A percentile compares a stretch with the other conserved stretches of the same genome.
phyloP scores from a whole-genome alignment of 35 echinoderm and acorn worm genomes.

The Stichopus chloronotus region DNA sequence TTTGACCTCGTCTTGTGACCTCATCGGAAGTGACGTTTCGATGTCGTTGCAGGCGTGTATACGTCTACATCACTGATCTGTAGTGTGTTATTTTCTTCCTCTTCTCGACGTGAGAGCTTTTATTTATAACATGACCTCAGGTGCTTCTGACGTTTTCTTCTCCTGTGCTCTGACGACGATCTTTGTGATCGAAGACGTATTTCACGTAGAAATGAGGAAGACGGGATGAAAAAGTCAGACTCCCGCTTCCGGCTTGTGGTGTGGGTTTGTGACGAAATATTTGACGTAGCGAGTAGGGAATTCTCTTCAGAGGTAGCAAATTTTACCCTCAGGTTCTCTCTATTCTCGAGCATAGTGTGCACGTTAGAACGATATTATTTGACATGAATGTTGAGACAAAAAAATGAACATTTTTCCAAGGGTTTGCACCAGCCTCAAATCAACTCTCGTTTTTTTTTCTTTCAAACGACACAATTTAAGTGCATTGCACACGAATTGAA shows the following conservation, averaged over 20 bases:
- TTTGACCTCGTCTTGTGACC: background rate
- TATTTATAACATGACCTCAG: background rate
- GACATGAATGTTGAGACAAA: too few relatives aligned
- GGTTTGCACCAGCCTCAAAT: too few relatives aligned
- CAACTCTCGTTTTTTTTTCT: too few relatives aligned
- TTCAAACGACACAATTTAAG: too few relatives aligned
- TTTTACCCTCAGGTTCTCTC: background rate
- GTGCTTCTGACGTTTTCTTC: background rate
- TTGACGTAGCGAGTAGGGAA: background rate
- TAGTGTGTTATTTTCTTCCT: too few relatives aligned
- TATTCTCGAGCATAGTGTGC: background rate
- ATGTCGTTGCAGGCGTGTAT: background rate
- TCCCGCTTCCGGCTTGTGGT: background rate
- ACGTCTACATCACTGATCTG: background rate
- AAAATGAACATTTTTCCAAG: too few relatives aligned
- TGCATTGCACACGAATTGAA: too few relatives aligned
- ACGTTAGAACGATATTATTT: background rate
- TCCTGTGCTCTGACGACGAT: background rate
- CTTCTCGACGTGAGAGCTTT: background rate
- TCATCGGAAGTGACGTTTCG: background rate
- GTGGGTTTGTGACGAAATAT: background rate
- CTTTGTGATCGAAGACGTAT: background rate
- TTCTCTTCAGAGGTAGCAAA: background rate
- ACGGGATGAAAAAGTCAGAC: background rate
- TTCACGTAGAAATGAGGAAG: background rate